phyloP scores from a whole-genome alignment of 1,140 invertebrate species.

The Pectinophora gossypiella region DNA sequence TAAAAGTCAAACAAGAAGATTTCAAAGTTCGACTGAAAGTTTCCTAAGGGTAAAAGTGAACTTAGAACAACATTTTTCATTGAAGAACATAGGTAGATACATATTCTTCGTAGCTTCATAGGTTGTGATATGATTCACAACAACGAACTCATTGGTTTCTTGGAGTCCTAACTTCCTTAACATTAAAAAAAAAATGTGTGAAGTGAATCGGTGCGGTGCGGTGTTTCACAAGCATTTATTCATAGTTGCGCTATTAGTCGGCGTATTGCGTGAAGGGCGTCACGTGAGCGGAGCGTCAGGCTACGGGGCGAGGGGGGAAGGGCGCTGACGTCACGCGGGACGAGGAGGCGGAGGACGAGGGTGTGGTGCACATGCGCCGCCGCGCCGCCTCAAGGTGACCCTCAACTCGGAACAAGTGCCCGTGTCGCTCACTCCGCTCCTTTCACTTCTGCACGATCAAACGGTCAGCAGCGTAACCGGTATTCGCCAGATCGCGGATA shows the following conservation, averaged over 20 bases:
- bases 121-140: too few relatives aligned
- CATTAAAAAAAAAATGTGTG: too few relatives aligned
- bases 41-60: too few relatives aligned
- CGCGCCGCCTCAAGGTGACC: constrained; percentile 65
- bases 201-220: too few relatives aligned
- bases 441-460: constrained; percentile 58
- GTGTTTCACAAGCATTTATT: constrained; percentile 1
- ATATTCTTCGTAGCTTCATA: too few relatives aligned
- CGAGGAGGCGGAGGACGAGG: constrained; percentile 39
- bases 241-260: neutral
- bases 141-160: too few relatives aligned
- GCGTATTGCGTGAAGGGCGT: constrained; percentile 40
- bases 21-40: too few relatives aligned
- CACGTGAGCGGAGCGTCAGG: constrained; percentile 35
- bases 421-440: constrained; percentile 44
- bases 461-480: constrained; percentile 39
- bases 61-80: too few relatives aligned
- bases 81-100: too few relatives aligned
- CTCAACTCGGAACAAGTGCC: constrained; percentile 47
- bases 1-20: too few relatives aligned
- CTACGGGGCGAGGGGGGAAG: constrained; percentile 26
- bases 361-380: constrained; percentile 70
- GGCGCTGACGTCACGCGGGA: constrained; percentile 49
- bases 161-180: too few relatives aligned
- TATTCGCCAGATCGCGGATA: constrained; percentile 56